Conservation (phyloP, 64 coral and sea anemone species). For the Montipora foliosa region DNA sequence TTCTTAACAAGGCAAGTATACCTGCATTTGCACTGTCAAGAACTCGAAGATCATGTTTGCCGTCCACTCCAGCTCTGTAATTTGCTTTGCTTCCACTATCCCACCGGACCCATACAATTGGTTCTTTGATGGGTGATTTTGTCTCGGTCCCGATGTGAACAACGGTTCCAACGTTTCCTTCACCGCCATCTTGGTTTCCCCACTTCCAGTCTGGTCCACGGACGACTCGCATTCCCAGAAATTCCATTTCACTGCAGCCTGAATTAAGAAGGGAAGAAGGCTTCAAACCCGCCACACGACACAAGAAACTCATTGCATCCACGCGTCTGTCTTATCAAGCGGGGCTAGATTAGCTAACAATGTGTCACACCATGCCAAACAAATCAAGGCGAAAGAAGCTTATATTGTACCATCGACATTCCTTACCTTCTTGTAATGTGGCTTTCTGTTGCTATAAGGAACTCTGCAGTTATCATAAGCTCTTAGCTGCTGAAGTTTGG, state of each 20-base stretch:
- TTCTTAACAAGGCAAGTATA: not conserved
- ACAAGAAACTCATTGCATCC: no score
- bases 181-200: conserved; percentile 66
- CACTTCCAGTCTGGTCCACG: conserved; percentile 67
- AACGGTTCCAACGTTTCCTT: conserved; percentile 62
- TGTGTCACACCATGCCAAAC: no score
- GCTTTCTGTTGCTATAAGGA: no score
- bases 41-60: conserved; percentile 53
- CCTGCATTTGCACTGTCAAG: conserved; percentile 17
- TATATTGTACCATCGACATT: no score
- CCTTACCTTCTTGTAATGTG: no score
- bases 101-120: conserved; percentile 65
- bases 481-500: no score
- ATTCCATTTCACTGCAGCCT: not conserved
- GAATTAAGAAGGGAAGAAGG: no score
- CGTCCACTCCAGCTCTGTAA: conserved; percentile 63
- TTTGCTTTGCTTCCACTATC: conserved; percentile 37
- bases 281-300: no score
- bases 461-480: no score
- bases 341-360: no score
- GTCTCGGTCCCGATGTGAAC: conserved; percentile 27
- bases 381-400: no score
- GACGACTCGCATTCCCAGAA: conserved; percentile 53
- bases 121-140: not conserved
- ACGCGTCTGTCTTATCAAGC: no score